Percentiles rank a stretch among this genome's conserved stretches.
phyloP scores from a whole-genome alignment of 2,888 invertebrate genomes.

The Horisme vitalbata region DNA sequence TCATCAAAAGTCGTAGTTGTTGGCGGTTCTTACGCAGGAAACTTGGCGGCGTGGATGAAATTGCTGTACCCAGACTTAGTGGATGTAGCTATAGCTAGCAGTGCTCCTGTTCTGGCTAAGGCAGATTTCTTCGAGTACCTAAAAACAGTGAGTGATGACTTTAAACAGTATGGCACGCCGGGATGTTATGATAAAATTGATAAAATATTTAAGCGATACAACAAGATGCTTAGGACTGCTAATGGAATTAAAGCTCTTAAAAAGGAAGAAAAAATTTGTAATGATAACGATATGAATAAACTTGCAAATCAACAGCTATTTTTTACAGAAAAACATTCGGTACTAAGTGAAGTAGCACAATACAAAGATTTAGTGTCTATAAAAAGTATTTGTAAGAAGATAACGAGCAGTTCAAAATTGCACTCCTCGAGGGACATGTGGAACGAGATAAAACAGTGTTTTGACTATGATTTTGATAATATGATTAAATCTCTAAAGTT shows the following conservation, averaged over 20 bases:
- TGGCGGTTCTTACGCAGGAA: constrained; percentile 71
- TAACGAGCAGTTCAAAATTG: constrained; percentile 34
- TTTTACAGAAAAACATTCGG: constrained; percentile 49
- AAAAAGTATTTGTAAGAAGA: constrained; percentile 47
- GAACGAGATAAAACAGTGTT: constrained; percentile 47
- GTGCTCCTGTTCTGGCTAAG: constrained; percentile 69
- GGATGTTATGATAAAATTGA: constrained; percentile 53
- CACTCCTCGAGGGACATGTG: constrained; percentile 38
- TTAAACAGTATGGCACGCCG: constrained; percentile 56
- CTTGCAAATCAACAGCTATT: constrained; percentile 62
- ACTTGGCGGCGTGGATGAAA: constrained; percentile 71
- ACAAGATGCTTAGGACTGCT: constrained; percentile 48
- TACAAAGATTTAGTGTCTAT: constrained; percentile 56
- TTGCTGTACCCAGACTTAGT: constrained; percentile 63
- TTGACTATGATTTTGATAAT: constrained; percentile 55
- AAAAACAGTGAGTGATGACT: constrained; percentile 64
- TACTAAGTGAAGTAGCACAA: constrained; percentile 58
- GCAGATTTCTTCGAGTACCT: constrained; percentile 68
- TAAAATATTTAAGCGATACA: constrained; percentile 53
- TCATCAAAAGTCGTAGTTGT: constrained; percentile 65
- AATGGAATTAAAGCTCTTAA: constrained; percentile 56
- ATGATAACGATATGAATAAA: constrained; percentile 53
- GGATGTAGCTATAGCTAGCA: constrained; percentile 67
- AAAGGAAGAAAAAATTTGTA: constrained; percentile 63
- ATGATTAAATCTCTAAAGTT: constrained; percentile 48